Base-by-base conservation (phyloP, 2,113 vertebrate genomes). In the Boulengeromyrus knoepffleri region DNA sequence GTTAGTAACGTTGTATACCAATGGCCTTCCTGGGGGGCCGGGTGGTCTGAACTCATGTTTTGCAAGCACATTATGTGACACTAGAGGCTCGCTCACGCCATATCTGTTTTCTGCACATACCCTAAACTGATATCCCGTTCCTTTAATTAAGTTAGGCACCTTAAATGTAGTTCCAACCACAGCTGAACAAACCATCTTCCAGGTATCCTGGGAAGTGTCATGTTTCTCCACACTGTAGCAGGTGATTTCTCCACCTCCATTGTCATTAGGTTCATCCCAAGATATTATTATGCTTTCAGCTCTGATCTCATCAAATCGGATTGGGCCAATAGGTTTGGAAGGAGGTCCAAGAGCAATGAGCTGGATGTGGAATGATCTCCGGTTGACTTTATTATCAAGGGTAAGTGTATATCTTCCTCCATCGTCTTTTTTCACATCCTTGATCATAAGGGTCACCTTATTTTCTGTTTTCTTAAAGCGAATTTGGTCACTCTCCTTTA, bases 21-120 rank as follows among this genome's bases (percentile, higher is more conserved):
- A 93, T 80, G 98, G 99, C 88, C 97, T 98, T 90, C 99, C 98
- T 31, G 99, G 99, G 90, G 99, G 96, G 10, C 99, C 99, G 87
- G 99, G 98, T 93, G 97, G 97, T 94, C 97, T 98, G 93, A 98
- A 99, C 87, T 99, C 97, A 92, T 99, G 99, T 93, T 98, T 99
- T 91, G 98, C 98, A 85, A 99, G 94, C 62, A 99, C 97, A 93
- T 95, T 97, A 91, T 94, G 95, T 80, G 99, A 99, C 88, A 97
- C 89, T 70, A 99, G 96, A 90, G 97, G 96, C 89, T 97, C 96
- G 50, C 99, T 99, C 80, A 97, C 96, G 89, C 98, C 98, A 0
- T 97, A 99, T 93, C 97, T 96, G 90, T 99, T 99, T 96, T 99
- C 99, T 70, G 97, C 98, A 91, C 96, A 96, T 52, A 99, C 97